Evolutionary conservation across 2,888 invertebrate species (phyloP).

Genomic region (Hypena proboscidalis): DNA sequence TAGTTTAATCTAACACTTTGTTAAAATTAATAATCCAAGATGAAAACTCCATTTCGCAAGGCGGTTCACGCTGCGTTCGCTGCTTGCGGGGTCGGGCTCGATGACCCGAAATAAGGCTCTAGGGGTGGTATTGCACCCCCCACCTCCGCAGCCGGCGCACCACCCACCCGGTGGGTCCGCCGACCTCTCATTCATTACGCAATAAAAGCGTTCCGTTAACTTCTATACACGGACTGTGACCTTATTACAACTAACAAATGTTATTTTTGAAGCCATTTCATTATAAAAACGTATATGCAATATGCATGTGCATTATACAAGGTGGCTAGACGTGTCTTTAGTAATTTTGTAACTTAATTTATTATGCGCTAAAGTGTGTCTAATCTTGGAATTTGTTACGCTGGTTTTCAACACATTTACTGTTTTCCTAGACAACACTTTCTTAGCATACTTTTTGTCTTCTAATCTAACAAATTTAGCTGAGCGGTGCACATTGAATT

Average conservation of each 20-base stretch:
- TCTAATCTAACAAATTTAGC: too few relatives aligned
- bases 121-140: conserved; percentile 70
- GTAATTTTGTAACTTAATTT: too few relatives aligned
- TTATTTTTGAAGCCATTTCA: conserved; percentile 15
- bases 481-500: too few relatives aligned
- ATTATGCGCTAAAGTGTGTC: too few relatives aligned
- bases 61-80: conserved; percentile 72
- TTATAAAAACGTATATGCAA: not conserved
- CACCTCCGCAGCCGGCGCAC: conserved; percentile 45
- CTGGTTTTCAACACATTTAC: too few relatives aligned
- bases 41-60: conserved; percentile 78
- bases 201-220: conserved; percentile 78
- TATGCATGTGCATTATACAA: not conserved
- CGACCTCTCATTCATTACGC: conserved; percentile 84
- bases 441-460: too few relatives aligned
- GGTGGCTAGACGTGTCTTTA: too few relatives aligned
- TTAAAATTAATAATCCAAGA: conserved; percentile 75
- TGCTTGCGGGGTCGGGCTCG: conserved; percentile 75
- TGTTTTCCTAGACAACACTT: too few relatives aligned
- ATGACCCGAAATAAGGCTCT: conserved; percentile 84
- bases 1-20: conserved; percentile 57
- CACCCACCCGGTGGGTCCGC: conserved; percentile 55
- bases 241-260: conserved; percentile 30
- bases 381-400: too few relatives aligned
- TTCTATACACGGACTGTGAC: conserved; percentile 50